phyloP scores from a whole-genome alignment of 2,888 invertebrate genomes.

The Athrips mouffetella region DNA sequence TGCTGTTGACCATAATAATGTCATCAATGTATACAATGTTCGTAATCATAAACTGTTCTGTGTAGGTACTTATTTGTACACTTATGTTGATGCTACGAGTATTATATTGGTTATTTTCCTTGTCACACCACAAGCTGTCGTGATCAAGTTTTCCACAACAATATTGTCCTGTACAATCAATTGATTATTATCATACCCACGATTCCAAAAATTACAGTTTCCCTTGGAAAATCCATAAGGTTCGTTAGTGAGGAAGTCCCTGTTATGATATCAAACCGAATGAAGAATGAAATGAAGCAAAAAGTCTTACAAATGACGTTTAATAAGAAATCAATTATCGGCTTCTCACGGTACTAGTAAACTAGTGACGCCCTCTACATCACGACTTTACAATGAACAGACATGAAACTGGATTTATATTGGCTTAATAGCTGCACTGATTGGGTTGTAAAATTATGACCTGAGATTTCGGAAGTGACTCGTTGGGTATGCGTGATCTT shows the following conservation, averaged over 20 bases:
- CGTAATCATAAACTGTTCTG: no score
- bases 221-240: not conserved
- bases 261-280: not conserved
- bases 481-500: not conserved
- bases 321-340: slow-evolving; percentile 46
- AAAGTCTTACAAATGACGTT: slow-evolving; percentile 27
- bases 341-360: slow-evolving; percentile 34
- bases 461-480: not conserved
- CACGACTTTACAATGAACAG: slow-evolving; percentile 25
- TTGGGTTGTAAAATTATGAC: not conserved
- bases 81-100: not conserved
- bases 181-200: not conserved
- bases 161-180: not conserved
- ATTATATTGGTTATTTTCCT: not conserved
- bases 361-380: slow-evolving; percentile 32
- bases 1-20: no score
- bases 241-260: not conserved
- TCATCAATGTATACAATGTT: no score
- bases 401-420: slow-evolving; percentile 19
- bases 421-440: slow-evolving; percentile 1
- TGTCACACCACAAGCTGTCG: not conserved
- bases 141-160: not conserved
- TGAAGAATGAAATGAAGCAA: slow-evolving; percentile 20
- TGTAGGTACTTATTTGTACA: not conserved
- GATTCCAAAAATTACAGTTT: not conserved